Base-by-base conservation (phyloP, 2,113 vertebrate genomes). In the Brachirus orientalis region DNA sequence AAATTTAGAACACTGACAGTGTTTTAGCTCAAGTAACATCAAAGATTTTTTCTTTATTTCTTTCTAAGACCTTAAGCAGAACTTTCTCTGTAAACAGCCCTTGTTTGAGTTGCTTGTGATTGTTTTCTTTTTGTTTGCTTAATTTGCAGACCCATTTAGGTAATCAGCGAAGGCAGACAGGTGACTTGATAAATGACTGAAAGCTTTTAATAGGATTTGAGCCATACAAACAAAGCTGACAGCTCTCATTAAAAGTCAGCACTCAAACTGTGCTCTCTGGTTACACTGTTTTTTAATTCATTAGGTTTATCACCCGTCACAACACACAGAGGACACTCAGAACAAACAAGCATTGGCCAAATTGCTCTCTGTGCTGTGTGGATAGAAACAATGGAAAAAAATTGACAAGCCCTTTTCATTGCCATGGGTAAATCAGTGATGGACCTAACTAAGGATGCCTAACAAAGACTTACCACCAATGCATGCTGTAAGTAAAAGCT, bases 151-250 rank as follows among this genome's bases (percentile, higher is more conserved):
- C 51, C 81, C 81, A 66, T 85, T 86, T 71, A 68, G 79, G 84
- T 81, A 89, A 90, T 91, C 86, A 88, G 69, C 13, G 51, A 56
- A 76, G 80, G 79, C 63, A 86, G 85, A 87, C 85, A 80, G 63
- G 84, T 79, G n/a, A n/a, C 78, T 73, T 89, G 78, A 86, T 87
- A 88, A 90, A 86, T 80, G 86, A 89, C 71, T 62, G 70, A 87
- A 87, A 89, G 85, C 82, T 88, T 88, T 84, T 91, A 90, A 93
- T 88, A 63, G 86, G 91, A 92, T 92, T 89, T 85, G 51, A 86
- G 69, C 78, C 77, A 67, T 66, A 81, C 88, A 92, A 90, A 91
- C 88, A 91, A 92, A 84, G 82, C 88, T 85, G 86, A 90, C 90
- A 88, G 82, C 86, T 87, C 87, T 86, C 83, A 86, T 93, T 89